Conservation (phyloP, 2,113 vertebrate species). For the Eleginops maclovinus region DNA sequence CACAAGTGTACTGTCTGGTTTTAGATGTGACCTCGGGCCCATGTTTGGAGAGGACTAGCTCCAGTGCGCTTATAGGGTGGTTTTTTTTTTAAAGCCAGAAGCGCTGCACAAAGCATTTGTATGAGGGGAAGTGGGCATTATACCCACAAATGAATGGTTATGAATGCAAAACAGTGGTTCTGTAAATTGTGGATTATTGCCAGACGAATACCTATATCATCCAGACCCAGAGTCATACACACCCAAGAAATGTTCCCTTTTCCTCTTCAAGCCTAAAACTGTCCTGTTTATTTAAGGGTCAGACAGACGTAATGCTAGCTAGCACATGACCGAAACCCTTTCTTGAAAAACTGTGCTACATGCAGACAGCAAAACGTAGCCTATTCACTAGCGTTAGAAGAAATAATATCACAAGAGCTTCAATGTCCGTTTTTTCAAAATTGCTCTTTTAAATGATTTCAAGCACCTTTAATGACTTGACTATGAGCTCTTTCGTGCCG, state of each 20-base stretch:
- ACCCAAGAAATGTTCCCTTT: slow-evolving; percentile 49
- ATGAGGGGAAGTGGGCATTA: slow-evolving; percentile 60
- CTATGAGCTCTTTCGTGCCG: not conserved
- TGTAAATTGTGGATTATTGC: slow-evolving; percentile 41
- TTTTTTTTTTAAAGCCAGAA: slow-evolving; percentile 84
- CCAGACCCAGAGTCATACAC: slow-evolving; percentile 10
- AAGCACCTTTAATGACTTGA: no score
- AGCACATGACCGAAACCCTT: no score
- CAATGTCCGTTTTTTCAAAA: no score
- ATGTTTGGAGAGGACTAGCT: slow-evolving; percentile 84
- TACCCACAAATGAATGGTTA: slow-evolving; percentile 46
- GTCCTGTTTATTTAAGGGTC: no score
- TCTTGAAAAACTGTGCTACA: no score
- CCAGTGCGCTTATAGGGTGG: slow-evolving; percentile 83
- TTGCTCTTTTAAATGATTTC: not conserved
- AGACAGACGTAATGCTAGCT: no score
- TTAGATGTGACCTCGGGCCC: slow-evolving; percentile 60
- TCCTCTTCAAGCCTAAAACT: slow-evolving; percentile 2
- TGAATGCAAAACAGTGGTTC: slow-evolving; percentile 43
- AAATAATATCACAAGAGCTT: no score
- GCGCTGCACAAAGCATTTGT: slow-evolving; percentile 89
- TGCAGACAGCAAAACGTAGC: no score
- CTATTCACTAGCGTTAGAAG: no score
- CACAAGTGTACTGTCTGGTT: slow-evolving; percentile 55
- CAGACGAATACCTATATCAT: slow-evolving; percentile 12